These are phyloP conservation scores for Spea bombifrons DNA, from an alignment of 2,113 vertebrate species.

Conservation along the genomic window DNA sequence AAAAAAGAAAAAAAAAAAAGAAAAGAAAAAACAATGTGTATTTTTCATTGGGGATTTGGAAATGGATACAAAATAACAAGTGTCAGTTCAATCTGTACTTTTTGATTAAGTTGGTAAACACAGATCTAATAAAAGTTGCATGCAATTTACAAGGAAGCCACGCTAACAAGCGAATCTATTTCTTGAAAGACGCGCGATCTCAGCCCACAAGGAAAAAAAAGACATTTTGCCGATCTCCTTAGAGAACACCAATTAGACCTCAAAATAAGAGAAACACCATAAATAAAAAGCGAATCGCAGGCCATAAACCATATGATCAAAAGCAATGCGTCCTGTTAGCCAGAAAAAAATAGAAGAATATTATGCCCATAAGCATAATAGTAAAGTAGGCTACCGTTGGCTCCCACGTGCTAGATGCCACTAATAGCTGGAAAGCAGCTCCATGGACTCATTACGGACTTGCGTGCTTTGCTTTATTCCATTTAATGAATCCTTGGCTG, in stretches of 20 bases:
- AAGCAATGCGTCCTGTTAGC: background rate
- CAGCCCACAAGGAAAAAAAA: conserved; percentile 24
- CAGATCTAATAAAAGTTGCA: conserved; percentile 6
- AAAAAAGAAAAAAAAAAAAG: background rate
- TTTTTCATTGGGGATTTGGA: background rate
- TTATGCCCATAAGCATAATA: background rate
- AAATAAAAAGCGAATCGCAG: conserved; percentile 2
- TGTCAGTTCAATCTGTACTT: background rate
- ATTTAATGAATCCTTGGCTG: too few relatives aligned
- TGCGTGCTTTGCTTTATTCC: too few relatives aligned
- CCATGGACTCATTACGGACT: background rate
- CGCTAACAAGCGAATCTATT: conserved; percentile 25
- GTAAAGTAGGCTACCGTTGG: background rate
- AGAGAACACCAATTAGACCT: conserved; percentile 40
- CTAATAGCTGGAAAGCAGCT: background rate
- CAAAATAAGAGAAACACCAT: conserved; percentile 14
- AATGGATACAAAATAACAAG: background rate
- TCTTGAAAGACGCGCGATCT: conserved; percentile 14
- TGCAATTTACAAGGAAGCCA: conserved; percentile 17
- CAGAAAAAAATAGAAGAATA: background rate
- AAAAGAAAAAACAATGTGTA: background rate
- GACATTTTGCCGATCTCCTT: conserved; percentile 25
- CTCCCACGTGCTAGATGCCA: background rate
- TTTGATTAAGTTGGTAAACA: conserved; percentile 31
- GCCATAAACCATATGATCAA: conserved; percentile 15